Base-by-base conservation (phyloP, 2,113 vertebrate genomes). In the Cinclus cinclus region DNA sequence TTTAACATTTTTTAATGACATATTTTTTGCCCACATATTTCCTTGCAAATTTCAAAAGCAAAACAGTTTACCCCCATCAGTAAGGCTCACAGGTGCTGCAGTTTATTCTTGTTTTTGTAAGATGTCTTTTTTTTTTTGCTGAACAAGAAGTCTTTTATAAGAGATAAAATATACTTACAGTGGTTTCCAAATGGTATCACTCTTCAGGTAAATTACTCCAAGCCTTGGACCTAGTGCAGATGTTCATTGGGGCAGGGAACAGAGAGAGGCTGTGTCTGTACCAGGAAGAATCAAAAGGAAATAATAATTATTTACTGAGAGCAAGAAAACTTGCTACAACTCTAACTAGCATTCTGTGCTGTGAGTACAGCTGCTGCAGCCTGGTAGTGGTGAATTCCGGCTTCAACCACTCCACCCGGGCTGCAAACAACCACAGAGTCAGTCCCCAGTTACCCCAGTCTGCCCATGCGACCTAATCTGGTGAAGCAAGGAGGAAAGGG, bases 131-230 rank as follows among this genome's bases (percentile, higher is more conserved):
- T 37, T 37, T 69, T 90, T 82, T 82, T 67, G 0, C 58, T 74
- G 83, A 91, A 96, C 90, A 96, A 94, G 82, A 86, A 90, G 76
- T 69, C 90, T 95, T 97, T 97, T 90, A 53, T 91, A 94, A 62
- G 69, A 94, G 89, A 93, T 96, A 94, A 91, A 92, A 94, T 95
- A 91, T 97, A 98, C 98, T 98, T 96, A 98, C 98, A 98, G 97
- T 98, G 97, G 97, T 97, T 98, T 98, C 96, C 97, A 96, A 97
- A 96, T 73, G 94, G 96, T 96, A 97, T 98, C 97, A 98, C 98
- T 98, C 98, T 98, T 98, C 98, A 96, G 98, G 98, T 97, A 98
- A 98, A 90, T 98, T 97, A 98, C 97, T 98, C 98, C 98, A 97
- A 96, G 97, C 94, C 97, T 98, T 97, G 97, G 98, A 96, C 96